These are phyloP conservation scores for Engystomops pustulosus DNA, from an alignment of 2,113 vertebrate genomes.

Conservation along the genomic window DNA sequence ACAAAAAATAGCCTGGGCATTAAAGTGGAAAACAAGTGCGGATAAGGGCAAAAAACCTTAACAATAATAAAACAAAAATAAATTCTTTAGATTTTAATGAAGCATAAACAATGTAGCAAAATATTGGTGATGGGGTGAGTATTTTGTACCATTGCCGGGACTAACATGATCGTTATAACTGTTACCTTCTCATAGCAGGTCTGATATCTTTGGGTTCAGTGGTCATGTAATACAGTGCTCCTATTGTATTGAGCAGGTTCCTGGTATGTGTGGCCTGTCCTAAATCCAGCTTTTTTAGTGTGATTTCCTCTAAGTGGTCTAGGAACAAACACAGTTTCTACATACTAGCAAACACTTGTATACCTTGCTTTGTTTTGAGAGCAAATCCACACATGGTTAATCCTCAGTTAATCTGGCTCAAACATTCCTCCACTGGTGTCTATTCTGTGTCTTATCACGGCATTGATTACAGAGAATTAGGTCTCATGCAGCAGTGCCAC, in stretches of 20 bases:
- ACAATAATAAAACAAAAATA: no score
- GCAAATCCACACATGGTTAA: constrained; percentile 29
- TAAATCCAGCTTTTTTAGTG: background rate
- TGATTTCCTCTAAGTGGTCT: background rate
- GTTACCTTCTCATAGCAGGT: background rate
- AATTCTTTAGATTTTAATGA: no score
- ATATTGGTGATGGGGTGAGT: no score
- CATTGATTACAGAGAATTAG: background rate
- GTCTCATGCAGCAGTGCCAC: background rate
- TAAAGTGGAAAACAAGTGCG: no score
- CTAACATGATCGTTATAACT: no score
- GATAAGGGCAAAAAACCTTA: no score
- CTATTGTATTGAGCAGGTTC: constrained; percentile 18
- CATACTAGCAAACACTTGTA: constrained; percentile 28
- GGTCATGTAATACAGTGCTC: background rate
- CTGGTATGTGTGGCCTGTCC: constrained; percentile 19
- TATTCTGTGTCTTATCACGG: background rate
- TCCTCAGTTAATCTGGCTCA: constrained; percentile 20
- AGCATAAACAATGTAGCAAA: no score
- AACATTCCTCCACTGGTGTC: constrained; percentile 6
- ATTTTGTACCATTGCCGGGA: background rate
- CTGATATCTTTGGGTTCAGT: background rate
- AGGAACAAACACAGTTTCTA: constrained; percentile 36
- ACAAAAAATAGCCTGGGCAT: no score
- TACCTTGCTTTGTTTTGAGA: constrained; percentile 21